These are phyloP conservation scores for Anguilla megastoma DNA, from an alignment of 2,797 vertebrate species.

Conservation along the genomic window DNA sequence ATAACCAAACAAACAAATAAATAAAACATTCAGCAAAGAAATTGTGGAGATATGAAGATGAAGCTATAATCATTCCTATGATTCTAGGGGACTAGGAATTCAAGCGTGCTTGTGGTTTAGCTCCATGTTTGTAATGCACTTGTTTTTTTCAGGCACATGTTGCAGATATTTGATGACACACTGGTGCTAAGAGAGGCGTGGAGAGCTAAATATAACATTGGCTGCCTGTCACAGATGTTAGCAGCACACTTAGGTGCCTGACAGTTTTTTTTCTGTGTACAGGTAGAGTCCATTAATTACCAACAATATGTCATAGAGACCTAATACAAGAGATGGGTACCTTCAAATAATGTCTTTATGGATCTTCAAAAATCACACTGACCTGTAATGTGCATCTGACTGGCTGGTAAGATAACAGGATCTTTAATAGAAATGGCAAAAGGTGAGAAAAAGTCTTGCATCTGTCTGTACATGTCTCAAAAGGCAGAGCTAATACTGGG, in stretches of 20 bases:
- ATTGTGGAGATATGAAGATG: not conserved
- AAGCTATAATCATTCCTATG: not conserved
- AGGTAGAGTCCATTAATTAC: not conserved
- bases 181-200: not conserved
- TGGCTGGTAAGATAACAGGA: slow-evolving; percentile 14
- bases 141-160: not conserved
- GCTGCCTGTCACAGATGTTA: slow-evolving; percentile 13
- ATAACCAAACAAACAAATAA: too few relatives aligned
- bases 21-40: not conserved
- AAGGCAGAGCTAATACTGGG: not conserved
- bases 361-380: not conserved
- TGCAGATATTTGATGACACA: not conserved
- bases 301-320: not conserved
- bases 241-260: not conserved
- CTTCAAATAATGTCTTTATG: not conserved
- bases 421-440: slow-evolving; percentile 14
- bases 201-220: slow-evolving; percentile 10
- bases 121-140: not conserved
- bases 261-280: not conserved
- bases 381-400: not conserved
- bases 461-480: not conserved
- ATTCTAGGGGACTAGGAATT: not conserved
- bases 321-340: not conserved
- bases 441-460: not conserved
- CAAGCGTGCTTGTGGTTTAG: not conserved